These are phyloP conservation scores for Raphicerus campestris DNA, from an alignment of 2,113 vertebrate genomes.

Conservation along the genomic window DNA sequence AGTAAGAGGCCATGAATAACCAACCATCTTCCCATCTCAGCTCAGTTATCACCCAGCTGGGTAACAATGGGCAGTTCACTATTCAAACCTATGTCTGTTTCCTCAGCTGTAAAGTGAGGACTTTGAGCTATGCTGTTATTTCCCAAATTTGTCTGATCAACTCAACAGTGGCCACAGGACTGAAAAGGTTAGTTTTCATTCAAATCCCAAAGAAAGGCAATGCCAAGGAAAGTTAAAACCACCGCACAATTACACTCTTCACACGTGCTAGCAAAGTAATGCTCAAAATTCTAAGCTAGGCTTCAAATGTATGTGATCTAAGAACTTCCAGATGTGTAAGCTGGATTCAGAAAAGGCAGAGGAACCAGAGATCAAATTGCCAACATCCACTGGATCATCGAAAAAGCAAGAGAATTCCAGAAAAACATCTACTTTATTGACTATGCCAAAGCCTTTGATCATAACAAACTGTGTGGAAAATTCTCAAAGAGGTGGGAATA, in stretches of 20 bases:
- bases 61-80: neutral
- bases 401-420: neutral
- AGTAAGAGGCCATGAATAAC: neutral
- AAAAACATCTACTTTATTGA: neutral
- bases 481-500: neutral
- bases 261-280: neutral
- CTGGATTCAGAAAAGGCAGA: neutral
- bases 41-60: neutral
- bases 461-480: neutral
- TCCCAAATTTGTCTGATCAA: neutral
- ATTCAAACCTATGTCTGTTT: neutral
- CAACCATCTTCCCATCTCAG: neutral
- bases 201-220: neutral
- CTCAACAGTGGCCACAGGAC: neutral
- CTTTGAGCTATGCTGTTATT: neutral
- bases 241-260: accelerated
- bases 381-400: neutral
- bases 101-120: neutral
- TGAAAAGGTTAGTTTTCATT: neutral
- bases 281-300: neutral
- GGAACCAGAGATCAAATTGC: neutral
- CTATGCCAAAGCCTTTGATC: neutral
- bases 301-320: neutral
- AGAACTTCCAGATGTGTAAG: neutral
- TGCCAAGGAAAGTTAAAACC: neutral